Evolutionary conservation across 1,140 invertebrate genomes (phyloP).

Genomic region (Heliothis subflexa): DNA sequence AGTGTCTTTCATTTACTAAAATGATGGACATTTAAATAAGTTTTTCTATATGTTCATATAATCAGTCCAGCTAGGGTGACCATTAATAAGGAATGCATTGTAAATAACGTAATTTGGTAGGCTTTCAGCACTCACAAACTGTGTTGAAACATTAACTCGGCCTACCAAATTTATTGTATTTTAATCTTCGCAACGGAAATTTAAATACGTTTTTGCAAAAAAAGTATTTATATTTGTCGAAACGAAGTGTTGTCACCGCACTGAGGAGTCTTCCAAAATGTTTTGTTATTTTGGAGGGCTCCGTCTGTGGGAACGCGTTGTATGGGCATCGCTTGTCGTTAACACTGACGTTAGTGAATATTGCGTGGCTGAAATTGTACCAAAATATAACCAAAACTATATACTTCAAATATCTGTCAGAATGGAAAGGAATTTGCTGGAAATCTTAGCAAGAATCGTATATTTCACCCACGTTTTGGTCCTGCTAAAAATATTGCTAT

Average conservation of each 20-base stretch:
- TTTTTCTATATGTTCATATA: constrained; percentile 33
- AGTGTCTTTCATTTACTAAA: not conserved
- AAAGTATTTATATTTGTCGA: constrained; percentile 43
- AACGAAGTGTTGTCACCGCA: constrained; percentile 49
- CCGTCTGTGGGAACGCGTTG: constrained; percentile 72
- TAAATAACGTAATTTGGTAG: constrained; percentile 83
- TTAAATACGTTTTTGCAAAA: constrained; percentile 32
- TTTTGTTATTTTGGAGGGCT: constrained; percentile 50
- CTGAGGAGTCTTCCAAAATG: constrained; percentile 50
- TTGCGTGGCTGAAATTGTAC: constrained; percentile 54
- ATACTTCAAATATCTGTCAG: not conserved
- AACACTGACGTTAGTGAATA: constrained; percentile 75
- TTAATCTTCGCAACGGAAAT: constrained; percentile 17
- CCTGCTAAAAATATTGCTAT: constrained; percentile 23
- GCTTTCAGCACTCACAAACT: constrained; percentile 66
- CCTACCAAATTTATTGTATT: constrained; percentile 70
- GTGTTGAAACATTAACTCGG: constrained; percentile 70
- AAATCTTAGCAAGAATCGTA: not conserved
- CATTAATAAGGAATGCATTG: constrained; percentile 79
- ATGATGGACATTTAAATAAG: not conserved
- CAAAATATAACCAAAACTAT: not conserved
- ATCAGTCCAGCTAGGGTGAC: constrained; percentile 64
- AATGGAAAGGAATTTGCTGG: not conserved
- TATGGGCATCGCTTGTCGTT: constrained; percentile 85
- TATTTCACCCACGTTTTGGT: constrained; percentile 29